phyloP scores from a whole-genome alignment of 2,113 vertebrate species.

The Pituophis catenifer region DNA sequence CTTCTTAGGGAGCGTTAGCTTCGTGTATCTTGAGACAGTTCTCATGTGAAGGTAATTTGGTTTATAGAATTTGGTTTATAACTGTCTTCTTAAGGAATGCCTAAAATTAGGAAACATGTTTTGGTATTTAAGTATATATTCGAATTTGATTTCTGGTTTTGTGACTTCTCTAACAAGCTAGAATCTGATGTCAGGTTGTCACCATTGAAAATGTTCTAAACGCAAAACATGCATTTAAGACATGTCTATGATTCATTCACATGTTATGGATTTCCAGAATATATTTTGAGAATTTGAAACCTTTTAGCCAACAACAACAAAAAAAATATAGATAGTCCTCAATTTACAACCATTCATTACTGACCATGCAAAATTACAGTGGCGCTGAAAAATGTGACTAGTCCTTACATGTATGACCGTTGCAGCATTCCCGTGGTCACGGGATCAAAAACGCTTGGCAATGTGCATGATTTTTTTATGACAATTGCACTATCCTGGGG shows the following conservation, averaged over 20 bases:
- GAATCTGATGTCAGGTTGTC: neutral
- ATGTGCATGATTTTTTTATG: too few relatives aligned
- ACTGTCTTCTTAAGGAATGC: neutral
- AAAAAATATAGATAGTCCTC: too few relatives aligned
- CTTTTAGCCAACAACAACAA: neutral
- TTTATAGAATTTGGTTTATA: neutral
- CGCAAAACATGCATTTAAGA: neutral
- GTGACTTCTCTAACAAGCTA: neutral
- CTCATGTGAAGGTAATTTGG: neutral
- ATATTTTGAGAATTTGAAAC: neutral
- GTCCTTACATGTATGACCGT: too few relatives aligned
- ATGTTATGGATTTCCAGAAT: neutral
- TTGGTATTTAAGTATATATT: neutral
- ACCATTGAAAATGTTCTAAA: neutral
- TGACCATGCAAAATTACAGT: too few relatives aligned
- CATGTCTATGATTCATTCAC: constrained; percentile 1
- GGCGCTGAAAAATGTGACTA: too few relatives aligned
- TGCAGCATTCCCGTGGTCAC: too few relatives aligned
- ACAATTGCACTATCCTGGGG: too few relatives aligned
- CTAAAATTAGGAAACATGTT: neutral
- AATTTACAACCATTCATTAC: too few relatives aligned
- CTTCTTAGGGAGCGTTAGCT: constrained; percentile 15
- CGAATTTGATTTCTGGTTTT: neutral
- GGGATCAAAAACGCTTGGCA: too few relatives aligned
- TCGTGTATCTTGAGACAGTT: neutral